These are phyloP conservation scores for Heliconius himera DNA, from an alignment of 1,140 invertebrate species.

Conservation along the genomic window DNA sequence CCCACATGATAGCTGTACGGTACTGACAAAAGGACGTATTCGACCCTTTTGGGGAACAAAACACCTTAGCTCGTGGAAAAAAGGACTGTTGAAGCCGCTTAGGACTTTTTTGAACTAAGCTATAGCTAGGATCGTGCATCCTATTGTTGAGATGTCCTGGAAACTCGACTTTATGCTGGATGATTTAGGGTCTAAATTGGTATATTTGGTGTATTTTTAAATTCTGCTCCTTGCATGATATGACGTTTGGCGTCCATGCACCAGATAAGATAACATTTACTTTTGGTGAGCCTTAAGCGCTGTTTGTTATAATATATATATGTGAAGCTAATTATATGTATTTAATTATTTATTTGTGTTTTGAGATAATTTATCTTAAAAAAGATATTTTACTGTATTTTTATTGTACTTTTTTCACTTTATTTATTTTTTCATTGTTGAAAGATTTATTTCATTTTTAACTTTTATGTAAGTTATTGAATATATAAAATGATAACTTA, in stretches of 20 bases:
- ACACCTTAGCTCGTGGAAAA: slow-evolving; percentile 28
- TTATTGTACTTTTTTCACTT: no score
- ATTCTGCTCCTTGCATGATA: slow-evolving; percentile 31
- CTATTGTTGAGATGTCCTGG: slow-evolving; percentile 21
- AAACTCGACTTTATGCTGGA: slow-evolving; percentile 1
- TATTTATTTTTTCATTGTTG: no score
- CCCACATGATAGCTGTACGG: slow-evolving; percentile 57
- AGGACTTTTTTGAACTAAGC: slow-evolving; percentile 28
- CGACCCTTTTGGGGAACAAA: background rate
- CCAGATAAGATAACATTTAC: slow-evolving; percentile 25
- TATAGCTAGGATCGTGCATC: slow-evolving; percentile 38
- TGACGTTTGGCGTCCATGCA: slow-evolving; percentile 19
- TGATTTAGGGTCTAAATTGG: background rate
- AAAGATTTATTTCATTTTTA: no score
- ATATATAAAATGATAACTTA: no score
- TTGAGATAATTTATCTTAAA: no score
- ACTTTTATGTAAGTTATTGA: no score
- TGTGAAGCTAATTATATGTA: background rate
- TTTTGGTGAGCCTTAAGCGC: background rate
- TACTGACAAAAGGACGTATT: slow-evolving; percentile 45
- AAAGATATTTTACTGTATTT: no score
- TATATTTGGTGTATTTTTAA: background rate
- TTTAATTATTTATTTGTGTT: no score
- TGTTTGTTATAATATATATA: background rate
- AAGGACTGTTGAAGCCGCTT: slow-evolving; percentile 25